A percentile compares a stretch with the other conserved stretches of the same genome.
These are phyloP conservation scores for Melanotaenia maccullochi DNA, from an alignment of 2,797 vertebrate species.

Conservation along the genomic window DNA sequence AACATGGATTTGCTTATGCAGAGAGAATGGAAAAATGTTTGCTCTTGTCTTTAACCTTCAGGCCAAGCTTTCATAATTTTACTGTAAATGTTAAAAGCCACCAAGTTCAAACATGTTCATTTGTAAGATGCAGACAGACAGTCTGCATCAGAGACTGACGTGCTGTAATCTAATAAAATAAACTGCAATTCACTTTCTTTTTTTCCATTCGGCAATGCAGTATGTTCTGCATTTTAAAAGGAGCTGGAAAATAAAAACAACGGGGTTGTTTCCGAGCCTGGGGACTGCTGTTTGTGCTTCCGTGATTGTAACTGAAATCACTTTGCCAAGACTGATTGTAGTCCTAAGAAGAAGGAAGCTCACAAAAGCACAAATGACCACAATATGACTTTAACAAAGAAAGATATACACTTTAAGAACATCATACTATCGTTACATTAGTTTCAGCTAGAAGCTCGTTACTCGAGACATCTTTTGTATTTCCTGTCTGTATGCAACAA, in stretches of 20 bases:
- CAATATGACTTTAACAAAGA: neutral
- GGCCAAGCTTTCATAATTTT: conserved; percentile 24
- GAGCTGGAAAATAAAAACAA: conserved; percentile 22
- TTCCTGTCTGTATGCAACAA: neutral
- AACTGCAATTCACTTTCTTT: conserved; percentile 50
- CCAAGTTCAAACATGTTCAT: conserved; percentile 37
- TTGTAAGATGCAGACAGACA: conserved; percentile 43
- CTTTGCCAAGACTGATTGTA: conserved; percentile 50
- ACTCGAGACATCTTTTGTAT: neutral
- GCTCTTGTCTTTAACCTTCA: conserved; percentile 36
- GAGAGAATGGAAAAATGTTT: conserved; percentile 17
- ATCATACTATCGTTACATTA: conserved; percentile 7
- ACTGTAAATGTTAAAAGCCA: conserved; percentile 33
- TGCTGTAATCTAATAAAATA: conserved; percentile 65
- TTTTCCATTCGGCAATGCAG: conserved; percentile 32
- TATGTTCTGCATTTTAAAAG: conserved; percentile 53
- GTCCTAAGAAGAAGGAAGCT: conserved; percentile 26
- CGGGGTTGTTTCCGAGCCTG: conserved; percentile 61
- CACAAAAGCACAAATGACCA: conserved; percentile 7
- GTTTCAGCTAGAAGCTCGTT: neutral
- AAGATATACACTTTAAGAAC: neutral
- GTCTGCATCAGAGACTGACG: conserved; percentile 44
- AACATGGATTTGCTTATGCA: conserved; percentile 11
- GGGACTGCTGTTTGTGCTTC: conserved; percentile 71
- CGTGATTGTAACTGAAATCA: conserved; percentile 59